phyloP scores from a whole-genome alignment of 1,140 invertebrate genomes.

The Drosophila biarmipes region DNA sequence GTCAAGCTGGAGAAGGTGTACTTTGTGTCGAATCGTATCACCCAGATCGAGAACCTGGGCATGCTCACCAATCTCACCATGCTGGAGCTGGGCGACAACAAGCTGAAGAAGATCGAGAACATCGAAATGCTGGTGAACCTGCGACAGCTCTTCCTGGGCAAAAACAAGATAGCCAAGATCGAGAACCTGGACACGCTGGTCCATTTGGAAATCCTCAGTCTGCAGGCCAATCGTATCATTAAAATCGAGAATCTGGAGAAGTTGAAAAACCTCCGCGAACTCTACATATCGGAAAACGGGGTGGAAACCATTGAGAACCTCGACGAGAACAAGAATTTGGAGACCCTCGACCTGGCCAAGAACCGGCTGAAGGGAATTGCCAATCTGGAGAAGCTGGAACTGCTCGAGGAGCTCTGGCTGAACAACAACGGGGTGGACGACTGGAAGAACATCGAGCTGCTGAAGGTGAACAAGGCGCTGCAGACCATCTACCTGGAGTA shows the following conservation, averaged over 20 bases:
- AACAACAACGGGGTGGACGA: conserved; percentile 96
- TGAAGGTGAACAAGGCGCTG: conserved; percentile 91
- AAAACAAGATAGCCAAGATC: conserved; percentile 98
- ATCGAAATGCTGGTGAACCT: conserved; percentile 90
- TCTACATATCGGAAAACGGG: conserved; percentile 98
- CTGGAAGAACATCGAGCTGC: conserved; percentile 93
- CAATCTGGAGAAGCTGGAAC: conserved; percentile 90
- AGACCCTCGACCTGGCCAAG: conserved; percentile 95
- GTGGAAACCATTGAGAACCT: conserved; percentile 91
- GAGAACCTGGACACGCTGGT: conserved; percentile 92
- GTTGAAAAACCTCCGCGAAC: conserved; percentile 91
- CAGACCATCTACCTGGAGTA: conserved; percentile 96
- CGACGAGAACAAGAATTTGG: conserved; percentile 88
- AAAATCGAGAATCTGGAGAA: conserved; percentile 94
- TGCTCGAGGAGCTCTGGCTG: conserved; percentile 97
- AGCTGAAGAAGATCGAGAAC: conserved; percentile 92
- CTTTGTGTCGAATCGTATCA: conserved; percentile 96
- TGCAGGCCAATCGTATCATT: conserved; percentile 95
- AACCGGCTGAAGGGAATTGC: conserved; percentile 94
- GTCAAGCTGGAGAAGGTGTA: conserved; percentile 94
- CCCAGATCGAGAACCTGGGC: conserved; percentile 95
- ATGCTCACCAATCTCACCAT: conserved; percentile 92
- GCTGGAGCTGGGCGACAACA: conserved; percentile 98
- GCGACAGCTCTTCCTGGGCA: conserved; percentile 94
- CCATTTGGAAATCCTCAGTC: conserved; percentile 92